These are phyloP conservation scores for Melierax canorus DNA, from an alignment of 2,113 vertebrate genomes.

Conservation along the genomic window DNA sequence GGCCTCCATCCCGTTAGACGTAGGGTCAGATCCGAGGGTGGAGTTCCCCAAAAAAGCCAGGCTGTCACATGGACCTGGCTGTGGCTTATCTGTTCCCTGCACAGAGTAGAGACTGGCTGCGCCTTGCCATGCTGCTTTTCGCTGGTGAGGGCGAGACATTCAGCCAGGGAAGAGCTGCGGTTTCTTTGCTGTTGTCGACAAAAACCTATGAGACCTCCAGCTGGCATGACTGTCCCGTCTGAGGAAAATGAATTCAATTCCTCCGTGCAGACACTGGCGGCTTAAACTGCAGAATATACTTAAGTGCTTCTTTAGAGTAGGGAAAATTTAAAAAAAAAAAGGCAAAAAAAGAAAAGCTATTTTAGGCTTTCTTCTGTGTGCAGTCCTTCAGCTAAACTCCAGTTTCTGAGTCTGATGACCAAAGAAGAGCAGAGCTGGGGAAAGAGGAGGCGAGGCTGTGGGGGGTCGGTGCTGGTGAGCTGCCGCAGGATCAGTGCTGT, in stretches of 20 bases:
- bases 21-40: not conserved
- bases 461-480: not conserved
- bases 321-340: no score
- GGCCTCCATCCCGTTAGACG: rapidly evolving
- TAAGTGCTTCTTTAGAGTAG: not conserved
- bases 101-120: rapidly evolving
- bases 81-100: not conserved
- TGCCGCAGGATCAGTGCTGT: not conserved
- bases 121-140: rapidly evolving
- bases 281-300: not conserved
- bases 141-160: not conserved
- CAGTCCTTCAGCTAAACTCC: not conserved
- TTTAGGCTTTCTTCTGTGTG: not conserved
- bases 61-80: not conserved
- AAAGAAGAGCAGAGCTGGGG: not conserved
- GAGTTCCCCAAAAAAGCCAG: not conserved
- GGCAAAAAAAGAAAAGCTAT: no score
- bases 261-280: not conserved
- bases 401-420: not conserved
- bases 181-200: not conserved
- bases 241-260: not conserved
- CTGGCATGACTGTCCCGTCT: rapidly evolving
- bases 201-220: not conserved
- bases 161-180: no score
- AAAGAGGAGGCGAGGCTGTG: not conserved